Evolutionary conservation across 35 echinoderm and acorn worm genomes (phyloP).

Genomic region (Chiridota heheva): DNA sequence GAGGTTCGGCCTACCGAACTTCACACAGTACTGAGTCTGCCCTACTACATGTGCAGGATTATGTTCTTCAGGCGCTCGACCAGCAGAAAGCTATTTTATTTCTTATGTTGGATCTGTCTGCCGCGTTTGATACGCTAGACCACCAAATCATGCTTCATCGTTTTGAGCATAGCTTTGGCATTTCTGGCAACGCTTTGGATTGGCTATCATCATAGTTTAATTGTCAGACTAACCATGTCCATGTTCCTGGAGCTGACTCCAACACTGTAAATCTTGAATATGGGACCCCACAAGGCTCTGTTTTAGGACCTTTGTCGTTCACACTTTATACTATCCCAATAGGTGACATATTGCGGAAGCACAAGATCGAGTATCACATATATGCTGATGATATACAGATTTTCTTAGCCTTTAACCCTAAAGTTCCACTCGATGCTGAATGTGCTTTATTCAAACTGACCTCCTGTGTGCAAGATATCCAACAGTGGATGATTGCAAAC

Average conservation of each 20-base stretch:
- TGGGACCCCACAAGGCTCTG: slow-evolving; percentile 41
- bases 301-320: background rate
- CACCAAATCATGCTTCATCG: background rate
- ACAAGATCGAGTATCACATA: background rate
- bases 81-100: slow-evolving; percentile 25
- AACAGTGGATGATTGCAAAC: no score
- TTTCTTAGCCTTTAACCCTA: slow-evolving; percentile 12
- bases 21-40: slow-evolving; percentile 57
- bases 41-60: slow-evolving; percentile 42
- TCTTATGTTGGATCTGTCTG: slow-evolving; percentile 30
- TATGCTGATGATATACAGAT: slow-evolving; percentile 17
- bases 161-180: slow-evolving; percentile 12
- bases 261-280: slow-evolving; percentile 14
- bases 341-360: slow-evolving; percentile 14
- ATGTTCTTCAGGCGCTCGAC: slow-evolving; percentile 37
- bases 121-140: slow-evolving; percentile 54
- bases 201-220: slow-evolving; percentile 49
- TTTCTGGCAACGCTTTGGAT: slow-evolving; percentile 2
- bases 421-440: no score
- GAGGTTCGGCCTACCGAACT: slow-evolving; percentile 44
- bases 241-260: slow-evolving; percentile 14
- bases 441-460: no score
- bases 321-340: slow-evolving; percentile 6
- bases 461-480: no score
- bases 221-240: slow-evolving; percentile 17